A percentile compares a stretch with the other conserved stretches of the same genome.
Evolutionary conservation across 2,113 vertebrate genomes (phyloP).

Genomic region (Candoia aspera): DNA sequence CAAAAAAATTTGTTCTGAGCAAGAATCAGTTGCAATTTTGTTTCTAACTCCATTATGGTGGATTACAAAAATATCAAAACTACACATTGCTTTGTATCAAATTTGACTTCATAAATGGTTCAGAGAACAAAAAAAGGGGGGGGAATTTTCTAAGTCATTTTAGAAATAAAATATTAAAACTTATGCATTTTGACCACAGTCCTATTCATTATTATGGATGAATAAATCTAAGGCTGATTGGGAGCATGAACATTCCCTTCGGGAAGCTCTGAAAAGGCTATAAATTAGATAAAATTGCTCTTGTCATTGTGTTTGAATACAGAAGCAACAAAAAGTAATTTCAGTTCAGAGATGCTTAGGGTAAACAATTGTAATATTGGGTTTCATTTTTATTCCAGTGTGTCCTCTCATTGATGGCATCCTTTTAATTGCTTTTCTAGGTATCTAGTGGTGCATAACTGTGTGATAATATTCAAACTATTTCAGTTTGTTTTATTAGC

Average conservation of each 20-base stretch:
- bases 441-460: conserved; percentile 56
- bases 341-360: conserved; percentile 57
- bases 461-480: conserved; percentile 54
- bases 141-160: conserved; percentile 23
- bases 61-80: background rate
- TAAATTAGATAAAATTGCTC: conserved; percentile 54
- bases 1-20: background rate
- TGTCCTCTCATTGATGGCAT: conserved; percentile 47
- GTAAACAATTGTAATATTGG: conserved; percentile 68
- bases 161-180: conserved; percentile 39
- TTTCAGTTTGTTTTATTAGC: conserved; percentile 47
- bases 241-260: conserved; percentile 50
- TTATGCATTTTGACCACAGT: conserved; percentile 13
- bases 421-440: conserved; percentile 67
- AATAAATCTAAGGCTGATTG: conserved; percentile 50
- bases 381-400: conserved; percentile 64
- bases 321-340: conserved; percentile 67
- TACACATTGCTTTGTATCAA: background rate
- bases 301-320: conserved; percentile 59
- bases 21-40: background rate
- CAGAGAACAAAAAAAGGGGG: conserved; percentile 9
- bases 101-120: conserved; percentile 3
- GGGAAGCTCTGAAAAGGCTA: conserved; percentile 52
- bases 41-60: background rate
- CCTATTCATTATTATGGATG: conserved; percentile 42